Evolutionary conservation across 2,113 vertebrate genomes (phyloP).

Genomic region (Misgurnus anguillicaudatus): DNA sequence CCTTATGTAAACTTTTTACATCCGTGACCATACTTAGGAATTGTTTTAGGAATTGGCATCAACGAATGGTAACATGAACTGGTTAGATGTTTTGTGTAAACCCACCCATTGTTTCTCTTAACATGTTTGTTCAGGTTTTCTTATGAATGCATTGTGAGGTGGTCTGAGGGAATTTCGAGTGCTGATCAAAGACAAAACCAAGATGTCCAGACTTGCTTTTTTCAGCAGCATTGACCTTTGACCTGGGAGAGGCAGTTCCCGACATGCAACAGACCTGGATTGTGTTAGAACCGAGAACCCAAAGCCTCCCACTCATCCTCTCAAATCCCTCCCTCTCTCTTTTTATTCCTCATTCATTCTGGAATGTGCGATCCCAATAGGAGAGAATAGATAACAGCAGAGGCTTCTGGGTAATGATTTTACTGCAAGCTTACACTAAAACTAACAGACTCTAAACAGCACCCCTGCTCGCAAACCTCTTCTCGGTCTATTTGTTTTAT

Average conservation of each 20-base stretch:
- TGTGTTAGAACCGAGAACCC: constrained; percentile 5
- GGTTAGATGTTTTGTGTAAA: constrained; percentile 16
- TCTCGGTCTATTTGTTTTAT: neutral
- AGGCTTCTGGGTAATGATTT: constrained; percentile 15
- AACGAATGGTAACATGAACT: neutral
- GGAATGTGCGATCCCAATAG: constrained; percentile 14
- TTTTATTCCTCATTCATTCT: constrained; percentile 3
- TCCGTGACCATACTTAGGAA: neutral
- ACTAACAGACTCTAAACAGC: constrained; percentile 3
- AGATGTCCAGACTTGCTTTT: constrained; percentile 8
- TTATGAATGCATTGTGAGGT: neutral
- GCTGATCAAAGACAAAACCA: constrained; percentile 10
- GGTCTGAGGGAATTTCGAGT: constrained; percentile 12
- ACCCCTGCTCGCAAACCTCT: neutral
- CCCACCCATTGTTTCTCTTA: neutral
- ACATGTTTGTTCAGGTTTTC: constrained; percentile 22
- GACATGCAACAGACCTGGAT: constrained; percentile 10
- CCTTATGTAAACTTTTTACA: no score
- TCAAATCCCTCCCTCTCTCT: neutral
- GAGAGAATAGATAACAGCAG: constrained; percentile 9
- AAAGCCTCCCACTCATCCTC: constrained; percentile 27
- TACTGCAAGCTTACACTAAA: constrained; percentile 23
- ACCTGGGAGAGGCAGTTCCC: constrained; percentile 29
- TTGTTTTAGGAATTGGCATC: neutral
- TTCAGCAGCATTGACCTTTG: constrained; percentile 24